Conservation (phyloP, 2,797 vertebrate genomes). For the Sphaeramia orbicularis region DNA sequence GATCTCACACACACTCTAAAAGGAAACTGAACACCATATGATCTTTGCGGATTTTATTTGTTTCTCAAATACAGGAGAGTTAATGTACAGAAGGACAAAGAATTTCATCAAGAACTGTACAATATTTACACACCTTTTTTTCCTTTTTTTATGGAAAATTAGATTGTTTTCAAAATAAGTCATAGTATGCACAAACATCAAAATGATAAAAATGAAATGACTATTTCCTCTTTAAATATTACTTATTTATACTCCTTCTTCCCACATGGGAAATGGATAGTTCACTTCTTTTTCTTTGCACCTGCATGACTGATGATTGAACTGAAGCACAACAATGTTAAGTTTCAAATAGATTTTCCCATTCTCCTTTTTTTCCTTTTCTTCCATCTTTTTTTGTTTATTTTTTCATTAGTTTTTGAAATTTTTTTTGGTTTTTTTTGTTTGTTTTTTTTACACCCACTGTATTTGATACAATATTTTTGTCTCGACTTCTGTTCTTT, state of each 20-base stretch:
- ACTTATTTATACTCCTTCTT: conserved; percentile 87
- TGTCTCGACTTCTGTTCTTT: conserved; percentile 71
- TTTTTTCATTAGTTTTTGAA: conserved; percentile 49
- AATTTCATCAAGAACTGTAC: conserved; percentile 90
- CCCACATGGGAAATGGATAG: conserved; percentile 80
- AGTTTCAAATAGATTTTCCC: conserved; percentile 83
- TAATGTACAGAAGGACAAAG: conserved; percentile 89
- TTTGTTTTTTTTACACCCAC: conserved; percentile 77
- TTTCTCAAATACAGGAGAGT: conserved; percentile 91
- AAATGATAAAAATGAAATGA: conserved; percentile 89
- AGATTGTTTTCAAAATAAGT: conserved; percentile 90
- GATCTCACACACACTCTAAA: background rate
- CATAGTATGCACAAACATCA: conserved; percentile 89
- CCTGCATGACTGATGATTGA: conserved; percentile 85
- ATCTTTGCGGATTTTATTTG: conserved; percentile 89
- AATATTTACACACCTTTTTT: conserved; percentile 87
- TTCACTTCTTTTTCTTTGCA: conserved; percentile 82
- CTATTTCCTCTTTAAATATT: conserved; percentile 89
- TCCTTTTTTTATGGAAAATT: conserved; percentile 86
- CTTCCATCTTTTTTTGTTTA: conserved; percentile 9
- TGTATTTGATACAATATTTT: conserved; percentile 74
- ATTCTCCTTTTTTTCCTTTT: conserved; percentile 44
- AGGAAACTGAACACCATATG: conserved; percentile 60
- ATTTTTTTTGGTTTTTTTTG: conserved; percentile 20
- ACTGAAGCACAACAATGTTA: conserved; percentile 86